Conservation (phyloP, 2,113 vertebrate species). For the Siniperca chuatsi region DNA sequence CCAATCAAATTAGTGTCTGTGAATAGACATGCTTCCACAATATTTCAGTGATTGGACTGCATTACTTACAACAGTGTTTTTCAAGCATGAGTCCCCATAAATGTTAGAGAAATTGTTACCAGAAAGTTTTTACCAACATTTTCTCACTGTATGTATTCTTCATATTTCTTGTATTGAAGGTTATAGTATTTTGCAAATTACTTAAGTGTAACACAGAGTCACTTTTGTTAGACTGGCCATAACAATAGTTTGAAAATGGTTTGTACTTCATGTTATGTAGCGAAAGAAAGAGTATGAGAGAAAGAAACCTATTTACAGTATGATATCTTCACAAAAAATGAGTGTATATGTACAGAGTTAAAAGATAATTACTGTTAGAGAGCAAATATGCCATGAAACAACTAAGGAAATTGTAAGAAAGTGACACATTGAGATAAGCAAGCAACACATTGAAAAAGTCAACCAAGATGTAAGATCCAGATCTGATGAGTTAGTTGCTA, state of each 20-base stretch:
- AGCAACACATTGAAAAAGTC: background rate
- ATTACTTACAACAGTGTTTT: constrained; percentile 20
- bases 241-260: background rate
- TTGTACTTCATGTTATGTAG: too few relatives aligned
- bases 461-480: background rate
- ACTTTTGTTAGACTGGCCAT: background rate
- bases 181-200: background rate
- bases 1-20: constrained; percentile 41
- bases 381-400: background rate
- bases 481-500: background rate
- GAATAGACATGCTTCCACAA: constrained; percentile 15
- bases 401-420: background rate
- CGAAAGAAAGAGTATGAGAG: background rate
- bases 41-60: constrained; percentile 22
- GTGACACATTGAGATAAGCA: background rate
- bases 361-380: background rate
- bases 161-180: background rate
- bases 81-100: background rate
- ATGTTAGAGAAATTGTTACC: background rate
- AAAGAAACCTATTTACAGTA: background rate
- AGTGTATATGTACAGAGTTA: background rate
- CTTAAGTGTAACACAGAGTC: background rate
- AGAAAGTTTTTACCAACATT: background rate
- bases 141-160: background rate
- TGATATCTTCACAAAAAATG: background rate